Evolutionary conservation across 2,888 invertebrate genomes (phyloP).

Genomic region (Aspidapion aeneum): DNA sequence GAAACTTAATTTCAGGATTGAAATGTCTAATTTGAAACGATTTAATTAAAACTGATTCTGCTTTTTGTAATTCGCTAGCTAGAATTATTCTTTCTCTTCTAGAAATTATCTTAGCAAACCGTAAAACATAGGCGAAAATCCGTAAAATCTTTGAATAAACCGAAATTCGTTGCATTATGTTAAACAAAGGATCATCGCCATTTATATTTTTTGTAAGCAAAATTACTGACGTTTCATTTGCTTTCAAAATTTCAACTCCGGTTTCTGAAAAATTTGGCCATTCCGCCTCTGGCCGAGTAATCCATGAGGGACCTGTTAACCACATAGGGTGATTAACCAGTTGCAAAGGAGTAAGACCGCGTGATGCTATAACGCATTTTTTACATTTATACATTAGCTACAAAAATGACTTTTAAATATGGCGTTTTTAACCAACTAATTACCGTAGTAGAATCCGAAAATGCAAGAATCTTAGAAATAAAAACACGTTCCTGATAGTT

Average conservation of each 20-base stretch:
- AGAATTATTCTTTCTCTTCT: neutral
- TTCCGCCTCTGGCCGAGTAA: neutral
- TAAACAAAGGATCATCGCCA: neutral
- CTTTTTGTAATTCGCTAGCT: neutral
- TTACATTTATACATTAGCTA: neutral
- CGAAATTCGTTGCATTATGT: neutral
- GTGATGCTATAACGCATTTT: conserved; percentile 2
- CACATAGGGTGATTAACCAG: neutral
- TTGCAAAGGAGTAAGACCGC: neutral
- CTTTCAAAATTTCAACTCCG: neutral
- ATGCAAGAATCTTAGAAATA: neutral
- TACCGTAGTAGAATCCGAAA: conserved; percentile 4
- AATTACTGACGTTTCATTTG: neutral
- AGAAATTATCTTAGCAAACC: neutral
- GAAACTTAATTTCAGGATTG: neutral
- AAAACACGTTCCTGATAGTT: neutral
- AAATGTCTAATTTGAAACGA: conserved; percentile 1
- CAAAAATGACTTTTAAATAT: conserved; percentile 4
- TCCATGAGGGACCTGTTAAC: neutral
- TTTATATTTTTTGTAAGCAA: neutral
- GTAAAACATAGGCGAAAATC: neutral
- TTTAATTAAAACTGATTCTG: neutral
- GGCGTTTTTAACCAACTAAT: conserved; percentile 1
- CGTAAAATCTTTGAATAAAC: conserved; percentile 2
- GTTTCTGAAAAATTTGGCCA: neutral